Conservation (phyloP, 92 coral and sea anemone genomes). For the Phymanthus crucifer region DNA sequence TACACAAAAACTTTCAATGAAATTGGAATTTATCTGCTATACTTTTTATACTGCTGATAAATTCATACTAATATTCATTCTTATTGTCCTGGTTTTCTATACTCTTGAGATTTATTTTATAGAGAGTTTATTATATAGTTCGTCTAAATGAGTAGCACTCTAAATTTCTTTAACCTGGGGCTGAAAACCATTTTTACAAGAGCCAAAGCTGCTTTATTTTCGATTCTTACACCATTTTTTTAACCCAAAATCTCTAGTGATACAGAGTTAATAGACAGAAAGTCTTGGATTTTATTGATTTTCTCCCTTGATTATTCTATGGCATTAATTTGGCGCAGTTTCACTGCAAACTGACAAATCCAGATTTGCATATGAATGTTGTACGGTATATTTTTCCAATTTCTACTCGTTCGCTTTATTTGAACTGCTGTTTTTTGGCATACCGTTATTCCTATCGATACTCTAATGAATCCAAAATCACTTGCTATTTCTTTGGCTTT, state of each 20-base stretch:
- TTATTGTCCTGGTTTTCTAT: background rate
- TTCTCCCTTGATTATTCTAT: background rate
- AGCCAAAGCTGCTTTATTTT: background rate
- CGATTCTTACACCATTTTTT: background rate
- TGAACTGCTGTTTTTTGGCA: background rate
- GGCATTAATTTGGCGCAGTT: background rate
- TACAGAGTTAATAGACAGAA: background rate
- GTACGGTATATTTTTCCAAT: background rate
- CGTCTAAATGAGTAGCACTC: background rate
- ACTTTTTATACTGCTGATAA: background rate
- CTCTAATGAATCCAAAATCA: background rate
- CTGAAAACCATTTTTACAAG: background rate
- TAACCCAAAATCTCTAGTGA: background rate
- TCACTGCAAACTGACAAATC: conserved; percentile 7
- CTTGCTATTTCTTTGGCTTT: background rate
- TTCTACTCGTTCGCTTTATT: background rate
- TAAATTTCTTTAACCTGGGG: background rate
- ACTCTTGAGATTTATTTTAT: background rate
- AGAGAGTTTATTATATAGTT: background rate
- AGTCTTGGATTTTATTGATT: conserved; percentile 1
- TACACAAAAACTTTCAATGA: conserved; percentile 1
- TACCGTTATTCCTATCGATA: background rate
- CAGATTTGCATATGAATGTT: conserved; percentile 18
- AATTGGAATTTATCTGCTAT: background rate
- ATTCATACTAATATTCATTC: background rate